Conservation (phyloP, 2,113 vertebrate genomes). For the Hippocampus mohnikei region DNA sequence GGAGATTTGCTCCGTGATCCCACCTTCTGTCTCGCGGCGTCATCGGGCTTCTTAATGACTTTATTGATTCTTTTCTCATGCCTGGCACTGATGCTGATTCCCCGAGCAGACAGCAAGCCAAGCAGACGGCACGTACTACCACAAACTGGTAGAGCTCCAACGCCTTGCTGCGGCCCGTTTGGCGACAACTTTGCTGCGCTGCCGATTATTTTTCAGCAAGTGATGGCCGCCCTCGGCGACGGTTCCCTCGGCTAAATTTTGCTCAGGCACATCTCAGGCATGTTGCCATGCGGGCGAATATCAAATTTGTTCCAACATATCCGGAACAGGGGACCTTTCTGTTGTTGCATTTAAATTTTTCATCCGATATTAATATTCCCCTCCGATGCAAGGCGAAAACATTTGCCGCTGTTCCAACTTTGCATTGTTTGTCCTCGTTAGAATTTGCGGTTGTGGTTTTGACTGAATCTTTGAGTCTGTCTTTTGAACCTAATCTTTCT, state of each 20-base stretch:
- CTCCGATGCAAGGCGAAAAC: neutral
- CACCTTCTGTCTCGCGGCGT: neutral
- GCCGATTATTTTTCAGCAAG: too few relatives aligned
- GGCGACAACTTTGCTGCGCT: too few relatives aligned
- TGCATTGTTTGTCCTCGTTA: neutral
- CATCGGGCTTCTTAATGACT: neutral
- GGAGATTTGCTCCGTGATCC: neutral
- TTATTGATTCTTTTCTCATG: neutral
- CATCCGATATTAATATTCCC: too few relatives aligned
- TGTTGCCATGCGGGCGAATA: neutral
- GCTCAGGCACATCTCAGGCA: too few relatives aligned
- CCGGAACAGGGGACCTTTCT: too few relatives aligned
- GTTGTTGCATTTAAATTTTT: neutral
- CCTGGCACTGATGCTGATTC: neutral
- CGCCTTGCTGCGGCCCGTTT: neutral
- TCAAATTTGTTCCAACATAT: neutral
- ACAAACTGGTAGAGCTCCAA: neutral
- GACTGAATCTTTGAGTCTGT: neutral
- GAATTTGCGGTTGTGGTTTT: neutral
- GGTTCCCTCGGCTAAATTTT: too few relatives aligned
- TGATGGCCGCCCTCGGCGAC: too few relatives aligned
- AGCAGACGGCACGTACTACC: neutral
- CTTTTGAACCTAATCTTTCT: neutral
- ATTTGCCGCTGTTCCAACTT: neutral
- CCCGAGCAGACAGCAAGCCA: neutral